Base-by-base conservation (phyloP, 2,113 vertebrate genomes). In the Periophthalmus modestus region DNA sequence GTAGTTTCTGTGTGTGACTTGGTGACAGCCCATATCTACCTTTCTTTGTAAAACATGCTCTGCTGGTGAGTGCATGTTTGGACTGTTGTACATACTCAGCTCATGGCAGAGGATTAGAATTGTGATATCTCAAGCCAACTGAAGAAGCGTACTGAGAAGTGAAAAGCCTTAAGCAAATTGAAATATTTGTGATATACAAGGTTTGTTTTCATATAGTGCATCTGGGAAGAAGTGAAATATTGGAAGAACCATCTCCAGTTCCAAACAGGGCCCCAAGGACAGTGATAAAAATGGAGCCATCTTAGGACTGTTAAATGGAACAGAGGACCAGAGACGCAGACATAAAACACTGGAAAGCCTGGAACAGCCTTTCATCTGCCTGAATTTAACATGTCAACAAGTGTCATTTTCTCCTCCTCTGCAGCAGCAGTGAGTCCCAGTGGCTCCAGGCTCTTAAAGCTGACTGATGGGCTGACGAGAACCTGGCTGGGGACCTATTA, bases 301-400 rank as follows among this genome's bases (percentile, higher is more conserved):
- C 85, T 28, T n/a, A 74, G 72, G 82, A 82, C 78, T 63, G 68
- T 80, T 87, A 78, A 82, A 84, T 69, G 78, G 79, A 69, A 82
- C 58, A 16, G 57, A 21, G 39, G 57, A 14, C 69, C 63, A 73
- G 34, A 23, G 62, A 50, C 58, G 73, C 36, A 66, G 77, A 72
- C 80, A 89, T 83, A 80, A 90, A 92, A 59, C 66, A 66, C 54
- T 65, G 19, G 6, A 68, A 48, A 39, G 57, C 57, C 63, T 11
- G 36, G 36, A 62, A 76, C 50, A 77, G 74, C 79, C 82, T 89
- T 92, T 92, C 92, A 93, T 92, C 89, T 91, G 39, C 66, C 79
- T 82, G 69, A 90, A 88, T 89, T 92, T 88, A 89, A 85, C 81
- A 88, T 85, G 89, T 92, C 90, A 90, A 86, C 87, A 84, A 69